Percentiles rank a stretch among this genome's conserved stretches.
Conservation (phyloP, 2,888 invertebrate species). For the Neocrepidodera transversa region DNA sequence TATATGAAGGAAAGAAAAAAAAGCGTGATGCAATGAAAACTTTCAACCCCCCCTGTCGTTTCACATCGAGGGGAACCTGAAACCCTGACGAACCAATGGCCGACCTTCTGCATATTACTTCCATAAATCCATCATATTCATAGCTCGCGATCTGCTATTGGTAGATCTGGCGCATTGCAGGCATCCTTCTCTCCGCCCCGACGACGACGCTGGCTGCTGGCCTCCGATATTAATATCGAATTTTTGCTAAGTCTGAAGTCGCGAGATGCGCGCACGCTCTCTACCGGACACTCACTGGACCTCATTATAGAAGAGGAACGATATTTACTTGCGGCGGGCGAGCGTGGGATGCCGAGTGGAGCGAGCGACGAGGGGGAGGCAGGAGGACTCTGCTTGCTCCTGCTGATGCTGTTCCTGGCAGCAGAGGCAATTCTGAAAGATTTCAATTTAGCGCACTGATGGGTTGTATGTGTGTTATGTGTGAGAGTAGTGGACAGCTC, state of each 20-base stretch:
- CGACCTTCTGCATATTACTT: slow-evolving; percentile 77
- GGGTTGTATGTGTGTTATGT: slow-evolving; percentile 44
- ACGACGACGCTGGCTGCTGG: slow-evolving; percentile 56
- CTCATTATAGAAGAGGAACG: slow-evolving; percentile 57
- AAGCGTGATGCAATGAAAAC: slow-evolving; percentile 26
- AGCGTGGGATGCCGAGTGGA: slow-evolving; percentile 47
- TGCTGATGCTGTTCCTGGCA: slow-evolving; percentile 38
- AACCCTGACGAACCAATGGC: slow-evolving; percentile 67
- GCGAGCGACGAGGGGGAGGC: slow-evolving; percentile 39
- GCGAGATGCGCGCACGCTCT: slow-evolving; percentile 56
- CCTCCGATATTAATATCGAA: slow-evolving; percentile 82
- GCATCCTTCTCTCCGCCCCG: slow-evolving; percentile 53
- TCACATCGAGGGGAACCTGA: slow-evolving; percentile 19
- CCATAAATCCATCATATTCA: slow-evolving; percentile 74
- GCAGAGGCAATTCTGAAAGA: slow-evolving; percentile 56
- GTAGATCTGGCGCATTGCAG: slow-evolving; percentile 56
- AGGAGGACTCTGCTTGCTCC: slow-evolving; percentile 37
- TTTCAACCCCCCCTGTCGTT: slow-evolving; percentile 18
- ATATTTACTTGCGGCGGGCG: slow-evolving; percentile 57
- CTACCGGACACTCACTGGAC: slow-evolving; percentile 55
- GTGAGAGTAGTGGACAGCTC: slow-evolving; percentile 40
- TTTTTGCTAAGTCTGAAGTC: slow-evolving; percentile 65
- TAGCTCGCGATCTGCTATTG: slow-evolving; percentile 56
- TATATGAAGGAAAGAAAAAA: slow-evolving; percentile 17
- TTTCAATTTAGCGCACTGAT: slow-evolving; percentile 59